Evolutionary conservation across 35 echinoderm and acorn worm genomes (phyloP), one percentile per base, ranked within the genome.

Genomic region (Apostichopus californicus): DNA sequence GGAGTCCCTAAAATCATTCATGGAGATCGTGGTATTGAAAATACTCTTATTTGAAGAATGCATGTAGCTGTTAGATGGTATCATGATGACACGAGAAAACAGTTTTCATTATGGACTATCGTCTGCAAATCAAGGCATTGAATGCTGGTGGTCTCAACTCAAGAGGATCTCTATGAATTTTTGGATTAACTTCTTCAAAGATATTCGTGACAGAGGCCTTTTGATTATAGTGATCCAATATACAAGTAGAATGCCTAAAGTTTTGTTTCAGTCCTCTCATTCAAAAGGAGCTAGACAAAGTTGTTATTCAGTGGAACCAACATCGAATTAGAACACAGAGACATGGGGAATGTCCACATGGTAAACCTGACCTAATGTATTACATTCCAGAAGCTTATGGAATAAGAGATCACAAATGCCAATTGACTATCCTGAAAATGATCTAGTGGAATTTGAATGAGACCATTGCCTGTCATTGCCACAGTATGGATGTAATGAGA

Each of bases 351-450:
- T 79, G 81, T 28, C 94, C 90, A 25, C 12, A 13, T 72, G 94
- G 94, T 46, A 92, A 90, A 80, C 90, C 94, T 24, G 92, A 93
- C 78, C 73, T 89, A 9, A 15, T 93, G 85, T 89, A 93, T 54
- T 93, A 88, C 68, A 52, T 28, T 9, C 91, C 91, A 21, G 79
- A 83, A 57, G 28, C 55, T 5, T 93, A 73, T 92, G 77, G 28
- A 53, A 81, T 77, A 46, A 79, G 54, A 65, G 90, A 92, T 57
- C 81, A 80, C 23, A 92, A 80, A 65, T 25, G 25, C 25, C 25
- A 25, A 25, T 25, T 25, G 25, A 25, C 25, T 25, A 25, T 25
- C 25, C 25, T 25, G 25, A 25, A 25, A 25, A 25, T 25, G 25
- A 25, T 25, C 25, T 25, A 25, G 25, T 25, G 25, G 25, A 25